Conservation (phyloP, 2,888 invertebrate genomes). For the Dynastes hyllus region DNA sequence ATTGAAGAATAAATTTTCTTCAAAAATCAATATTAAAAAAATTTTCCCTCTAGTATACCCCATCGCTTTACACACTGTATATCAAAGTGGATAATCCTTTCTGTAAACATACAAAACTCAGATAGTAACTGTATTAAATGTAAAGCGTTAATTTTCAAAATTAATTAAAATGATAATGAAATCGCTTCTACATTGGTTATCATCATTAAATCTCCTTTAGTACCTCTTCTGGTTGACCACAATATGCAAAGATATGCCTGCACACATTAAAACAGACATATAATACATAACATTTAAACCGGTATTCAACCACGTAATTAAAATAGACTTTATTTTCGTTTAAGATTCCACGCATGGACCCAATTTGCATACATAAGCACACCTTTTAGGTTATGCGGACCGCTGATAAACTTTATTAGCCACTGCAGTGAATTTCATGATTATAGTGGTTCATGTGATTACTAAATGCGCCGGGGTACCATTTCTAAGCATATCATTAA, state of each 20-base stretch:
- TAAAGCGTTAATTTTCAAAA: too few species aligned
- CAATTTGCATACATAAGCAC: constrained; percentile 60
- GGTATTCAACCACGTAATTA: constrained; percentile 60
- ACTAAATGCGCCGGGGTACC: constrained; percentile 53
- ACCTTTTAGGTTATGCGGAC: constrained; percentile 53
- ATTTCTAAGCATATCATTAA: constrained; percentile 51
- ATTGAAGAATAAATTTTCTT: too few species aligned
- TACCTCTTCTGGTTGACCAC: too few species aligned
- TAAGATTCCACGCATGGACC: constrained; percentile 61
- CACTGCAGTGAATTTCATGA: constrained; percentile 56
- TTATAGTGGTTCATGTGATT: constrained; percentile 52
- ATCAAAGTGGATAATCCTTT: too few species aligned
- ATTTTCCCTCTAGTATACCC: too few species aligned
- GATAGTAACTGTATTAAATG: too few species aligned
- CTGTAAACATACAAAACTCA: too few species aligned
- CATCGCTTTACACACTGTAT: too few species aligned
- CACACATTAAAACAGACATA: constrained; percentile 27
- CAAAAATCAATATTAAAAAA: too few species aligned
- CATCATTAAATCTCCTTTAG: too few species aligned
- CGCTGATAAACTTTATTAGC: constrained; percentile 57
- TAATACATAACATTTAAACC: constrained; percentile 38
- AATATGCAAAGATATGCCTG: not conserved
- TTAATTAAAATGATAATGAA: too few species aligned
- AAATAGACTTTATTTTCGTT: constrained; percentile 65
- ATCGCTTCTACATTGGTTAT: too few species aligned